Evolutionary conservation across 2,888 invertebrate genomes (phyloP).

Genomic region (Dynastes tityus): DNA sequence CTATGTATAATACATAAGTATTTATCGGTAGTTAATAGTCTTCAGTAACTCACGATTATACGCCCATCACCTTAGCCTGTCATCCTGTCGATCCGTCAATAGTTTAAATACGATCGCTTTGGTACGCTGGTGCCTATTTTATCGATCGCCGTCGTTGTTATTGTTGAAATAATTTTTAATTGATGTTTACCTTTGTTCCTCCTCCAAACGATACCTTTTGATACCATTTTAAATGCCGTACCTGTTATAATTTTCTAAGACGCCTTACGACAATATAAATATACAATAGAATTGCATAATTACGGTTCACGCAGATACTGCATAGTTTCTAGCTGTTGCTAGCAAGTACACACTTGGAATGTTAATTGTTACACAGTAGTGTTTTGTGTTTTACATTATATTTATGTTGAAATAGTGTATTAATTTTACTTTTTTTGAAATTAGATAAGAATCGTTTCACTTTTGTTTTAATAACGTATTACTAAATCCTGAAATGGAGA

Average conservation of each 20-base stretch:
- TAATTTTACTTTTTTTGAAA: no score
- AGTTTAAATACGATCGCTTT: background rate
- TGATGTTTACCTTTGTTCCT: constrained; percentile 34
- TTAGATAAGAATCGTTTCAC: no score
- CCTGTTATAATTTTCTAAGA: constrained; percentile 3
- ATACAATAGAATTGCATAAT: constrained; percentile 15
- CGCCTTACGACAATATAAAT: constrained; percentile 9
- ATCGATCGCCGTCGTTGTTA: constrained; percentile 12
- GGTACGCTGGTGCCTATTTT: background rate
- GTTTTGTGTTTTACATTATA: no score
- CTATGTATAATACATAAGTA: background rate
- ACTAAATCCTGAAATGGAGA: no score
- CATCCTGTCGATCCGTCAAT: background rate
- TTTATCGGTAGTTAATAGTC: constrained; percentile 33
- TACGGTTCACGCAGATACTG: background rate
- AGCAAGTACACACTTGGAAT: background rate
- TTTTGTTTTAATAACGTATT: no score
- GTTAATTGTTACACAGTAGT: background rate
- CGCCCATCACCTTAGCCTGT: background rate
- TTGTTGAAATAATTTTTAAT: constrained; percentile 33
- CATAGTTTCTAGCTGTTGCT: background rate
- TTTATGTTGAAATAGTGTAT: no score
- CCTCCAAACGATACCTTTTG: background rate
- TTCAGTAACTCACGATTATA: background rate
- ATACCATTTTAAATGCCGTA: background rate